Conservation (phyloP, 1,140 invertebrate genomes). For the Eriocheir sinensis region DNA sequence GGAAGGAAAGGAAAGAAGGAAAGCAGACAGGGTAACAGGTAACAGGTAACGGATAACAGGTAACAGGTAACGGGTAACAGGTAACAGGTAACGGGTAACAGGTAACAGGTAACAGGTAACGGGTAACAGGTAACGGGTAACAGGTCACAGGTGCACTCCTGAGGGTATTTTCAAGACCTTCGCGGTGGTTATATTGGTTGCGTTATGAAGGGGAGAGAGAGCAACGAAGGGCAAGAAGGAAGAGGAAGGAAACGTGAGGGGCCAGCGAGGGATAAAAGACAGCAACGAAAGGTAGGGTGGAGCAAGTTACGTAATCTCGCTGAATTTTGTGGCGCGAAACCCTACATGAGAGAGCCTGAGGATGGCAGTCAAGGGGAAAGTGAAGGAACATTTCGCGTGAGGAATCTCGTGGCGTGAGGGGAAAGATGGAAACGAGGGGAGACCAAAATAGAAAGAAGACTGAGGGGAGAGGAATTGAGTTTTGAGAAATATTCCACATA, state of each 20-base stretch:
- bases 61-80: too few relatives aligned
- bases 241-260: background rate
- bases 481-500: background rate
- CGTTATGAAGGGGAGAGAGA: background rate
- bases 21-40: background rate
- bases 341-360: background rate
- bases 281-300: background rate
- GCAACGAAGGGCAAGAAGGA: too few relatives aligned
- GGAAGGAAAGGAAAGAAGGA: background rate
- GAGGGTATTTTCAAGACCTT: background rate
- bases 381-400: background rate
- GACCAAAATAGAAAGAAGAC: background rate
- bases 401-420: background rate
- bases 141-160: background rate
- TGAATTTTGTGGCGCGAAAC: background rate
- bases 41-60: too few relatives aligned
- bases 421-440: background rate
- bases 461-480: background rate
- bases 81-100: too few relatives aligned
- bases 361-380: background rate
- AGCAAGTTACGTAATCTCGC: conserved; percentile 9
- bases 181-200: background rate
- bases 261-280: background rate
- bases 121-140: too few relatives aligned
- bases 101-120: too few relatives aligned